A percentile compares a stretch with the other conserved stretches of the same genome.
These are phyloP conservation scores for Saxidomus purpurata DNA, from an alignment of 1,140 invertebrate species.

Conservation along the genomic window DNA sequence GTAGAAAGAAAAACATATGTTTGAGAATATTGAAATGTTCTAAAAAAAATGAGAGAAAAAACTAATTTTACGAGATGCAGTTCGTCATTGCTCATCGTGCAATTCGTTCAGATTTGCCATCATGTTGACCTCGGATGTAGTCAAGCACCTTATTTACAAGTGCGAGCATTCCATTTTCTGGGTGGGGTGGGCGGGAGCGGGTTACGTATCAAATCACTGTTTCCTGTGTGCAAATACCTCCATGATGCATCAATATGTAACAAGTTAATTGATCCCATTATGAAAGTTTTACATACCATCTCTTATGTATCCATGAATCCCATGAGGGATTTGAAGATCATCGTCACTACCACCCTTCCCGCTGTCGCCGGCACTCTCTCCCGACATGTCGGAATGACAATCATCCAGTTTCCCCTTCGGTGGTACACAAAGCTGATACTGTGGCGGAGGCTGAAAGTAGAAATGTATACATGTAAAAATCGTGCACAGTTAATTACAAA, in stretches of 20 bases:
- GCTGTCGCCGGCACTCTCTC: slow-evolving; percentile 58
- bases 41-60: no score
- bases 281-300: slow-evolving; percentile 36
- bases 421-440: slow-evolving; percentile 47
- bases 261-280: no score
- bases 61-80: no score
- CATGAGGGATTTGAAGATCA: slow-evolving; percentile 49
- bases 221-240: no score
- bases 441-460: slow-evolving; percentile 52
- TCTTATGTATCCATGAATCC: slow-evolving; percentile 35
- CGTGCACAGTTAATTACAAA: background rate
- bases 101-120: background rate
- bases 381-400: slow-evolving; percentile 63
- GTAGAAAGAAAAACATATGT: no score
- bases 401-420: slow-evolving; percentile 44
- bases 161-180: no score
- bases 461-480: background rate
- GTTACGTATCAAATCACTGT: no score
- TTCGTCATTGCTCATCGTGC: background rate
- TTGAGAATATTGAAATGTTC: no score
- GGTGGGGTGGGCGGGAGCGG: no score
- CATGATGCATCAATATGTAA: no score
- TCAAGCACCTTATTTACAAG: no score
- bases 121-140: no score
- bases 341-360: slow-evolving; percentile 65